A percentile compares a stretch with the other conserved stretches of the same genome.
phyloP scores from a whole-genome alignment of 2,113 vertebrate species.

The Corythoichthys haematopterus region DNA sequence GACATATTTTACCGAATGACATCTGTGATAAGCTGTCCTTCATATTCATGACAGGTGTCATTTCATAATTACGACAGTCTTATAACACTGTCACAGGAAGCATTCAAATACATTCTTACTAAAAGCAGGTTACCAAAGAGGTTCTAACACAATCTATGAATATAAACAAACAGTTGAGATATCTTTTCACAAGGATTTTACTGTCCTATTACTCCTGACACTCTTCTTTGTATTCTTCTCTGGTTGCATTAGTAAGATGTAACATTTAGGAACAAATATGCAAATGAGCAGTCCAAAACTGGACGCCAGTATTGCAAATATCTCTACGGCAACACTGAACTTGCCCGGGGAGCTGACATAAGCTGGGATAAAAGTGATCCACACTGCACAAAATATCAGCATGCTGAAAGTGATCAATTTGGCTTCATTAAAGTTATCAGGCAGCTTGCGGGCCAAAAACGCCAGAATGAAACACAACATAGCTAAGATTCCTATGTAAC shows the following conservation, averaged over 20 bases:
- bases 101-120: too few relatives aligned
- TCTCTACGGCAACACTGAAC: slow-evolving; percentile 72
- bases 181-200: not conserved
- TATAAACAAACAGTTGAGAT: not conserved
- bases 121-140: not conserved
- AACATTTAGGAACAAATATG: slow-evolving; percentile 73
- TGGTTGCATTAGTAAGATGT: slow-evolving; percentile 66
- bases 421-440: slow-evolving; percentile 74
- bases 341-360: slow-evolving; percentile 75
- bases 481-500: slow-evolving; percentile 68
- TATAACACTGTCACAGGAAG: too few relatives aligned
- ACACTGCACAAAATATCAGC: slow-evolving; percentile 73
- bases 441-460: slow-evolving; percentile 68
- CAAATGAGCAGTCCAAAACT: slow-evolving; percentile 67
- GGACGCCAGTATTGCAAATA: slow-evolving; percentile 75
- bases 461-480: slow-evolving; percentile 68
- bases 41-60: too few relatives aligned
- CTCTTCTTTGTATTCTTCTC: slow-evolving; percentile 66
- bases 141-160: not conserved
- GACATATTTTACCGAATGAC: too few relatives aligned
- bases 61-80: too few relatives aligned
- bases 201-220: slow-evolving; percentile 54
- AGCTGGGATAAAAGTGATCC: slow-evolving; percentile 73
- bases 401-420: slow-evolving; percentile 76
- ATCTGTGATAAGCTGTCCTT: too few relatives aligned